Evolutionary conservation across 2,888 invertebrate species (phyloP).

Genomic region (Scaptodrosophila latifasciaeformis): DNA sequence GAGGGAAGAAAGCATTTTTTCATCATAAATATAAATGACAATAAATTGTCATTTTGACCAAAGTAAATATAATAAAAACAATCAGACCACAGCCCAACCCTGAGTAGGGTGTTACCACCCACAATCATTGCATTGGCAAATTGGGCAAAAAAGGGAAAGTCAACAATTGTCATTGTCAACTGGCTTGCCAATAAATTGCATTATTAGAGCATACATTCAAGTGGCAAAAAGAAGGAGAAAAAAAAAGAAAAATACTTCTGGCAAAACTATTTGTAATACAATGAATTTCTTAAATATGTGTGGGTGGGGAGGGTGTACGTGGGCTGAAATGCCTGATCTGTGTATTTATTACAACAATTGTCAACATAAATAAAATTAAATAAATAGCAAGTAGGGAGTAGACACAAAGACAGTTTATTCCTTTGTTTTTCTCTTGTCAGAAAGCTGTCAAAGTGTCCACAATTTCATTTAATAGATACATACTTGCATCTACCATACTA

Average conservation of each 20-base stretch:
- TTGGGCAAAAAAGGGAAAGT: slow-evolving; percentile 37
- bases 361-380: slow-evolving; percentile 66
- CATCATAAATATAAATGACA: slow-evolving; percentile 46
- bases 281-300: slow-evolving; percentile 30
- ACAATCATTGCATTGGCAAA: background rate
- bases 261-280: slow-evolving; percentile 48
- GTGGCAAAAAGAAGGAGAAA: background rate
- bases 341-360: slow-evolving; percentile 44
- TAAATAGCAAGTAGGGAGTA: slow-evolving; percentile 30
- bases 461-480: slow-evolving; percentile 52
- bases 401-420: slow-evolving; percentile 4
- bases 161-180: slow-evolving; percentile 58
- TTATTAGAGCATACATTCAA: slow-evolving; percentile 41
- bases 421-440: slow-evolving; percentile 35
- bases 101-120: slow-evolving; percentile 1
- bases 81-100: slow-evolving; percentile 28
- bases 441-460: slow-evolving; percentile 49
- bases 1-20: background rate
- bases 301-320: background rate
- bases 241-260: slow-evolving; percentile 1
- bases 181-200: slow-evolving; percentile 53
- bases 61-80: slow-evolving; percentile 52
- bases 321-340: slow-evolving; percentile 15
- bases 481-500: background rate
- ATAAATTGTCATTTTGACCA: slow-evolving; percentile 52